Conservation (phyloP, 23 tunicate genomes). For the Halocynthia roretzi region DNA sequence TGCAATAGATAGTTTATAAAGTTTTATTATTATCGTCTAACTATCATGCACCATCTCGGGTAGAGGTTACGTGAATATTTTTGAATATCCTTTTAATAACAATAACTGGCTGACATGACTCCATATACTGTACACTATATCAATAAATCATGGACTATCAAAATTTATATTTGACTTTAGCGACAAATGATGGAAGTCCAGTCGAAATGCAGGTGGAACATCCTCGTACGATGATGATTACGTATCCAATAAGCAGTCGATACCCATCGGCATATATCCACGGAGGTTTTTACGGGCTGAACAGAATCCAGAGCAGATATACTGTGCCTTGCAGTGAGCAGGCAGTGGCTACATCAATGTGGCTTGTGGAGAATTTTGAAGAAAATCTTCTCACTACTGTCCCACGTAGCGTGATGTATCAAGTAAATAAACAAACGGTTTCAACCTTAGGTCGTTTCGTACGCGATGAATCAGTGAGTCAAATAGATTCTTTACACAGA, state of each 20-base stretch:
- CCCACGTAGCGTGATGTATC: slow-evolving; percentile 80
- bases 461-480: too few relatives aligned
- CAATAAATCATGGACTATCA: too few relatives aligned
- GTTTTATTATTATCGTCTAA: too few relatives aligned
- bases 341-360: slow-evolving; percentile 54
- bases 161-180: too few relatives aligned
- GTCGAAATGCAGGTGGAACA: background rate
- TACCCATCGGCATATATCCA: background rate
- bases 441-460: too few relatives aligned
- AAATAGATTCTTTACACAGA: background rate
- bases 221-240: background rate
- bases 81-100: too few relatives aligned
- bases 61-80: too few relatives aligned
- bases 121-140: too few relatives aligned
- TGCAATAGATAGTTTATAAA: too few relatives aligned
- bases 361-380: slow-evolving; percentile 80
- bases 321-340: slow-evolving; percentile 90
- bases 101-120: too few relatives aligned
- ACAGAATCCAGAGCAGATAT: slow-evolving; percentile 29
- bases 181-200: background rate
- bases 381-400: slow-evolving; percentile 71
- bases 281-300: background rate
- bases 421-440: slow-evolving; percentile 29
- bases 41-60: too few relatives aligned
- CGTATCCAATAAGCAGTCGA: slow-evolving; percentile 6